These are phyloP conservation scores for Manis crassicaudata DNA, from an alignment of 2,797 vertebrate species.

Conservation along the genomic window DNA sequence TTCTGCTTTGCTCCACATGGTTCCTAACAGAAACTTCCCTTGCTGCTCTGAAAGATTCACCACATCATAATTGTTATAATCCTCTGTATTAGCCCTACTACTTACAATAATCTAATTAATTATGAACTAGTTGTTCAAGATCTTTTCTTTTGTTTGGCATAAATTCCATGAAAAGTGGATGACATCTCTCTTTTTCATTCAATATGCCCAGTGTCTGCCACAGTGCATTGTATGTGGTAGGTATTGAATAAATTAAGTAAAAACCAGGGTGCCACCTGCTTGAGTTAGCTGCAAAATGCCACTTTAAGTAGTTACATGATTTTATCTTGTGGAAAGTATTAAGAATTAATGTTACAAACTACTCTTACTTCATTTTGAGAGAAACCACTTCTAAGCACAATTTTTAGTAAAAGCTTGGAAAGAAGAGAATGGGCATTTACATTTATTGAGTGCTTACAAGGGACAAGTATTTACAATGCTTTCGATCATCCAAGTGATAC, in stretches of 20 bases:
- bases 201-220: background rate
- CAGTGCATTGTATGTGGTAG: background rate
- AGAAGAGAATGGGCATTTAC: background rate
- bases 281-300: background rate
- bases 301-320: background rate
- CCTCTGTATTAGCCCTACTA: background rate
- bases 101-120: constrained; percentile 9
- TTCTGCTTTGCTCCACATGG: background rate
- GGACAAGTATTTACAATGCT: background rate
- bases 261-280: background rate
- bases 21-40: background rate
- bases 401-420: constrained; percentile 7
- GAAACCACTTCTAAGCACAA: constrained; percentile 42
- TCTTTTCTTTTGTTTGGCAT: background rate
- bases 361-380: background rate
- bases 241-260: constrained; percentile 12
- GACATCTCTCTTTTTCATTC: background rate
- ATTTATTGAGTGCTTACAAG: background rate
- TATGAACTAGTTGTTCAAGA: background rate
- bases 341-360: background rate
- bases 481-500: background rate
- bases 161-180: background rate
- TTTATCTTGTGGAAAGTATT: constrained; percentile 22
- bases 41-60: background rate
- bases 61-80: background rate